phyloP scores from a whole-genome alignment of 2,797 vertebrate genomes.

The Labroides dimidiatus region DNA sequence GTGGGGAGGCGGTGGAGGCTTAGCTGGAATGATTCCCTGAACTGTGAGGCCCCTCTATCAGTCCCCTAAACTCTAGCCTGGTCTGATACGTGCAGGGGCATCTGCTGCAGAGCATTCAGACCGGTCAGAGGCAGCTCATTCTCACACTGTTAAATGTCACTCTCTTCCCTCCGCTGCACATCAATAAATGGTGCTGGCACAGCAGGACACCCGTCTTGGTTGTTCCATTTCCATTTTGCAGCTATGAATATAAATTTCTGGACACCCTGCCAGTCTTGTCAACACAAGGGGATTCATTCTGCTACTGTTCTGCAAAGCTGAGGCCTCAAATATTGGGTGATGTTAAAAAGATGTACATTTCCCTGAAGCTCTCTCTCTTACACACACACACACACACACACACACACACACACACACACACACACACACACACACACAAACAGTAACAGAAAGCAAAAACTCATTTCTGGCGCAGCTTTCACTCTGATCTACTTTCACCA shows the following conservation, averaged over 20 bases:
- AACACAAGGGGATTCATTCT: constrained; percentile 57
- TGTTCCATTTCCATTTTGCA: constrained; percentile 69
- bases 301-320: constrained; percentile 29
- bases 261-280: constrained; percentile 56
- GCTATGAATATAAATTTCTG: constrained; percentile 73
- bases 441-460: constrained; percentile 31
- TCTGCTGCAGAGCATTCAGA: constrained; percentile 38
- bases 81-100: constrained; percentile 46
- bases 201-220: constrained; percentile 63
- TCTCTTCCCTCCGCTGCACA: constrained; percentile 63
- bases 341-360: constrained; percentile 70
- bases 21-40: constrained; percentile 65
- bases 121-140: constrained; percentile 48
- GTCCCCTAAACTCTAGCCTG: constrained; percentile 9
- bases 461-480: constrained; percentile 58
- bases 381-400: too few species aligned
- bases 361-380: constrained; percentile 39
- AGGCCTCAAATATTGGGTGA: constrained; percentile 48
- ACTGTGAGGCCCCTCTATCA: constrained; percentile 35
- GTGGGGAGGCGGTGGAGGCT: constrained; percentile 59
- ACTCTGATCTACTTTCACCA: constrained; percentile 78
- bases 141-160: constrained; percentile 76
- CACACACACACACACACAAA: constrained; percentile 3
- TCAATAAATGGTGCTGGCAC: constrained; percentile 65
- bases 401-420: too few species aligned